These are phyloP conservation scores for Bellardia pandia DNA, from an alignment of 2,888 invertebrate species.

Conservation along the genomic window DNA sequence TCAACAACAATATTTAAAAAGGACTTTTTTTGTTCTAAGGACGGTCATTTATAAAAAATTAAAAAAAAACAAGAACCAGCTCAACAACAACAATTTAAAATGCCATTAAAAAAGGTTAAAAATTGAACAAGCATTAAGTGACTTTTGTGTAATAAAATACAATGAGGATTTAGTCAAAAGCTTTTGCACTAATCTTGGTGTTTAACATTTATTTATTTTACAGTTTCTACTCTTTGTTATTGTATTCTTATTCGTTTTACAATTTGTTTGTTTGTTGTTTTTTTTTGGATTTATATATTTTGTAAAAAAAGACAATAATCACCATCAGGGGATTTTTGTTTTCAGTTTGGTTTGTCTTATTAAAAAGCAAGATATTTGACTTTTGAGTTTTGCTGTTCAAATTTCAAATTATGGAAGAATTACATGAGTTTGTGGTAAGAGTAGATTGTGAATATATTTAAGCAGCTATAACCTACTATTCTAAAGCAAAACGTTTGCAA, in stretches of 20 bases:
- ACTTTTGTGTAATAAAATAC: slow-evolving; percentile 68
- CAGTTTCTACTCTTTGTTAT: slow-evolving; percentile 15
- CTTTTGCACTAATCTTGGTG: slow-evolving; percentile 65
- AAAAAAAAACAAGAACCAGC: not conserved
- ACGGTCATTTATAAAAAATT: not conserved
- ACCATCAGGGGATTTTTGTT: not conserved
- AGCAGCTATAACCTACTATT: no score
- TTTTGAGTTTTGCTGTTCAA: slow-evolving; percentile 19
- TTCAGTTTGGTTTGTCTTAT: not conserved
- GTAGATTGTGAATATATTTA: not conserved
- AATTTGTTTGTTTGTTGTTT: not conserved
- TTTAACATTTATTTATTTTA: slow-evolving; percentile 65
- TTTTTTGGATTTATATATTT: no score
- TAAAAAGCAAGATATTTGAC: not conserved
- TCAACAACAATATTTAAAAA: not conserved
- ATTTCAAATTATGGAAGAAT: slow-evolving; percentile 7
- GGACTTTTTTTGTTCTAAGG: not conserved
- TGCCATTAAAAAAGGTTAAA: slow-evolving; percentile 69
- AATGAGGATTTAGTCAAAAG: slow-evolving; percentile 60
- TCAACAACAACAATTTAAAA: slow-evolving; percentile 62
- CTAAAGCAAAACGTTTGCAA: no score
- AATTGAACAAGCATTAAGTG: slow-evolving; percentile 67
- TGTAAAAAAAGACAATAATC: not conserved
- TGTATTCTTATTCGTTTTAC: slow-evolving; percentile 17
- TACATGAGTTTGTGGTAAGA: not conserved